Conservation (phyloP, 2,888 invertebrate genomes). For the Papilio demoleus region DNA sequence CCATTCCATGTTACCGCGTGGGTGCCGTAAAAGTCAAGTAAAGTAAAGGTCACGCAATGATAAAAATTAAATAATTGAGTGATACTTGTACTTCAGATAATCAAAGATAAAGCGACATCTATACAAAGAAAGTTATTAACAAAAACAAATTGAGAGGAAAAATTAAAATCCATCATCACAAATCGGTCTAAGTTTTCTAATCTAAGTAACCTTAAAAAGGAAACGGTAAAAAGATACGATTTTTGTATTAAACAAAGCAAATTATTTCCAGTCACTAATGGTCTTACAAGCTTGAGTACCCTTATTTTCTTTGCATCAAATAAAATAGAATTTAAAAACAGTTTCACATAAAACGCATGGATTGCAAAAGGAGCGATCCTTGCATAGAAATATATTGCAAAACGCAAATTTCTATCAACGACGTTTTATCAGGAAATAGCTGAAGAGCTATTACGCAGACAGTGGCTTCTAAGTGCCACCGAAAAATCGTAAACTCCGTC, state of each 20-base stretch:
- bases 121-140: neutral
- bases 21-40: constrained; percentile 16
- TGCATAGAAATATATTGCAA: constrained; percentile 36
- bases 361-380: constrained; percentile 9
- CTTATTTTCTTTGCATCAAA: neutral
- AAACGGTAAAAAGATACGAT: neutral
- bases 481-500: neutral
- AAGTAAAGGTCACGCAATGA: neutral
- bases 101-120: neutral
- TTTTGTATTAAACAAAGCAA: neutral
- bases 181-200: neutral
- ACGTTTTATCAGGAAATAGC: constrained; percentile 78
- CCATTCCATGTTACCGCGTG: neutral
- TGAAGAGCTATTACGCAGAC: constrained; percentile 78
- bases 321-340: neutral
- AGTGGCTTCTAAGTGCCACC: constrained; percentile 61
- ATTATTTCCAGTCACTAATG: neutral
- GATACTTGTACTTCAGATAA: neutral
- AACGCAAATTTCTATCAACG: constrained; percentile 55
- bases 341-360: neutral
- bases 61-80: neutral
- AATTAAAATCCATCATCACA: too few species aligned
- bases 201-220: neutral
- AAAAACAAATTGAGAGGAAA: too few species aligned
- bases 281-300: neutral